Evolutionary conservation across 2,888 invertebrate genomes (phyloP), one percentile per base, ranked within the genome.

Genomic region (Leptinotarsa rubiginosa): DNA sequence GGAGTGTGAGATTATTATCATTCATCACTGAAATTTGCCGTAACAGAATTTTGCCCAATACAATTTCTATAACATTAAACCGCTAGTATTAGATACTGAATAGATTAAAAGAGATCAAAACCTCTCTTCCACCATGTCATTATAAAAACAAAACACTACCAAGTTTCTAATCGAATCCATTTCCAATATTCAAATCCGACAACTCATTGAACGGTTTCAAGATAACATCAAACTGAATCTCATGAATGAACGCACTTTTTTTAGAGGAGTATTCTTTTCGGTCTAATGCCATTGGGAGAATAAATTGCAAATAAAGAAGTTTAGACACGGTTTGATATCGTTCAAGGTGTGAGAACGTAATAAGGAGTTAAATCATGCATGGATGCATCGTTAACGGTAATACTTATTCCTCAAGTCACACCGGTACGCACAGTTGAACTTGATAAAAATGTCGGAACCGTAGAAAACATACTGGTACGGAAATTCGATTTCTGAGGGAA

Each of bases 311-410:
- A 76, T 79, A 81, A 81, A 82, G 82, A 82, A 81, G 80, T 77
- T 75, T 75, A 74, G 82, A 79, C 78, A 82, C 82, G 82, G 80
- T 83, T 81, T 81, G 81, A 80, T 82, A 80, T 80, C 79, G 80
- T 79, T 82, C 80, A 78, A 84, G 83, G 84, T 85, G 85, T 84
- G 84, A 84, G 84, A 84, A 84, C 78, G 81, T 82, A 83, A 83
- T 84, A 82, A 82, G 81, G 78, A 82, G 82, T 79, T 77, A 83
- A 84, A 84, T 84, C 84, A 84, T 83, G 84, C 84, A 83, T 84
- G 82, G 81, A 80, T 78, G 72, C 77, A 79, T 80, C 80, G 80
- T 82, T 82, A 82, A 81, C 81, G 82, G 82, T 76, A 80, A 76
- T 75, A 72, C 78, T 79, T 77, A 65, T 65, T 41, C 47, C n/a